These are phyloP conservation scores for Scomber colias DNA, from an alignment of 2,113 vertebrate genomes.

Conservation along the genomic window DNA sequence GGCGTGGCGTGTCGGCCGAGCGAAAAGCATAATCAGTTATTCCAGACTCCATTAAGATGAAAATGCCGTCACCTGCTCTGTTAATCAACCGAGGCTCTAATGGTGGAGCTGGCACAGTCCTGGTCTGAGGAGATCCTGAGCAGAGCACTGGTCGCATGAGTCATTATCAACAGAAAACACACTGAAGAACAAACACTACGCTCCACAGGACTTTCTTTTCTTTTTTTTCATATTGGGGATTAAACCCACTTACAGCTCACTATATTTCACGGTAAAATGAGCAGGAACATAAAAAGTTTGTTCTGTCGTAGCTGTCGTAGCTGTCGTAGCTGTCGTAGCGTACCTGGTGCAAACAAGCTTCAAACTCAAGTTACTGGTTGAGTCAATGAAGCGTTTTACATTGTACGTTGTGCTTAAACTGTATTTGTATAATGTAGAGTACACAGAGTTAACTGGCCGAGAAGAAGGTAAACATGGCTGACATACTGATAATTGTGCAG, in stretches of 20 bases:
- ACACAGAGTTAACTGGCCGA: constrained; percentile 36
- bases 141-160: constrained; percentile 38
- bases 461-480: constrained; percentile 35
- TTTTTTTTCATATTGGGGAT: background rate
- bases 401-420: background rate
- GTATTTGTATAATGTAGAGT: background rate
- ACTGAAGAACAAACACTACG: constrained; percentile 8
- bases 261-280: constrained; percentile 24
- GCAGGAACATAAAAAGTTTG: constrained; percentile 7
- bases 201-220: background rate
- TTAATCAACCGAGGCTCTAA: constrained; percentile 37
- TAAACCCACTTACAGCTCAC: constrained; percentile 24
- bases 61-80: constrained; percentile 2
- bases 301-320: background rate
- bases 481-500: constrained; percentile 20
- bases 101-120: constrained; percentile 57
- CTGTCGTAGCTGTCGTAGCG: background rate
- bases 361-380: background rate
- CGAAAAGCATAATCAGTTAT: constrained; percentile 11
- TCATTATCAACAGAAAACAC: constrained; percentile 54
- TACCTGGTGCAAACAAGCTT: background rate
- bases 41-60: constrained; percentile 39
- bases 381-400: background rate
- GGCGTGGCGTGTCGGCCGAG: background rate
- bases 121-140: constrained; percentile 40